Evolutionary conservation across 2,113 vertebrate genomes (phyloP).

Genomic region (Amphiprion ocellaris): DNA sequence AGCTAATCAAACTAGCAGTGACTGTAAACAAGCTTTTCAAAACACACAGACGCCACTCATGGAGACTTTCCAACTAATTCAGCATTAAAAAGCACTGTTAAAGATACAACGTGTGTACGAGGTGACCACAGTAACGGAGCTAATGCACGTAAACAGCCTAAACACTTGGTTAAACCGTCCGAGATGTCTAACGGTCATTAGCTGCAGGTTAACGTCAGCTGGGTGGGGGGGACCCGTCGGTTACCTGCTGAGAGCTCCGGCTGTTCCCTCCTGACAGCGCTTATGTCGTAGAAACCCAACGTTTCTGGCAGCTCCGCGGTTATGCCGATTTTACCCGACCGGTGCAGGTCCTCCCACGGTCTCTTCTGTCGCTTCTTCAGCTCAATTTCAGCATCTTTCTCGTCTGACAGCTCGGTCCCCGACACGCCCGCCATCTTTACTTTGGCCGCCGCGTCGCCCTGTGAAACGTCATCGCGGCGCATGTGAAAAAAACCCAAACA

Average conservation of each 20-base stretch:
- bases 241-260: slow-evolving; percentile 82
- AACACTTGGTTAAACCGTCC: background rate
- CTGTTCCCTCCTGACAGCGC: slow-evolving; percentile 68
- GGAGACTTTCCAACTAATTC: background rate
- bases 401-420: slow-evolving; percentile 75
- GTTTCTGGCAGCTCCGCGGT: slow-evolving; percentile 78
- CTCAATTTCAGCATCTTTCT: slow-evolving; percentile 75
- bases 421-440: slow-evolving; percentile 85
- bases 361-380: slow-evolving; percentile 56
- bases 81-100: rapidly evolving
- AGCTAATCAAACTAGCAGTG: slow-evolving; percentile 19
- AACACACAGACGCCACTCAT: background rate
- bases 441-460: slow-evolving; percentile 43
- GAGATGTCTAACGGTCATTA: background rate
- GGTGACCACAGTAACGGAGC: too few species aligned
- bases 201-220: background rate
- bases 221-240: background rate
- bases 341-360: slow-evolving; percentile 56
- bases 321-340: slow-evolving; percentile 49
- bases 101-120: too few species aligned
- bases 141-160: background rate
- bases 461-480: slow-evolving; percentile 36
- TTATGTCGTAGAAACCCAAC: slow-evolving; percentile 82
- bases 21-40: slow-evolving; percentile 8
- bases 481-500: background rate